A percentile compares a stretch with the other conserved stretches of the same genome.
These are phyloP conservation scores for Colletes gigas DNA, from an alignment of 1,140 invertebrate genomes.

Conservation along the genomic window DNA sequence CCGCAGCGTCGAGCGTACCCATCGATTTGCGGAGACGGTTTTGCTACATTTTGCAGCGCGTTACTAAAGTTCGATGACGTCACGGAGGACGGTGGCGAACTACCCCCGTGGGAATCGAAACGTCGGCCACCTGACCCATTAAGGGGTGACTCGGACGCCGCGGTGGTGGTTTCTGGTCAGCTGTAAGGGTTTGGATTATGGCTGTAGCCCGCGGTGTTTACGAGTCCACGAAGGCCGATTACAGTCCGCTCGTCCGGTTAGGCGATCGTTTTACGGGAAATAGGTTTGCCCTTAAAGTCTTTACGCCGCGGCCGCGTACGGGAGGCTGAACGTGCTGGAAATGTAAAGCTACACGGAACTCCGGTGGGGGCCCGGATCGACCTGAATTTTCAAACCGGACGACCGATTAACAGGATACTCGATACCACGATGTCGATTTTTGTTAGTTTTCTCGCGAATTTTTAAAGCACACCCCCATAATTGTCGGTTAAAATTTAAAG, in stretches of 20 bases:
- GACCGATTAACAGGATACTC: neutral
- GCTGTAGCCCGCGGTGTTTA: constrained; percentile 69
- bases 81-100: constrained; percentile 51
- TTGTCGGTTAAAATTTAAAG: too few species aligned
- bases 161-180: constrained; percentile 66
- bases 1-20: too few species aligned
- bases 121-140: constrained; percentile 69
- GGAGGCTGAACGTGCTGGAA: constrained; percentile 19
- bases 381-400: constrained; percentile 6
- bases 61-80: constrained; percentile 63
- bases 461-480: too few species aligned
- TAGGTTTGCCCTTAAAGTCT: constrained; percentile 40
- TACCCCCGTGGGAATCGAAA: constrained; percentile 64
- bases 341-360: constrained; percentile 1
- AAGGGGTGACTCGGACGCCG: constrained; percentile 52
- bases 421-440: too few species aligned
- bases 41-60: constrained; percentile 26
- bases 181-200: constrained; percentile 67
- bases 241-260: constrained; percentile 56
- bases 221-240: constrained; percentile 74
- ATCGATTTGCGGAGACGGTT: neutral
- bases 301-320: constrained; percentile 38
- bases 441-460: too few species aligned
- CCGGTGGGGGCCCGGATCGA: neutral
- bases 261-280: constrained; percentile 60